Conservation (phyloP, 2,888 invertebrate genomes). For the Helobdella robusta region DNA sequence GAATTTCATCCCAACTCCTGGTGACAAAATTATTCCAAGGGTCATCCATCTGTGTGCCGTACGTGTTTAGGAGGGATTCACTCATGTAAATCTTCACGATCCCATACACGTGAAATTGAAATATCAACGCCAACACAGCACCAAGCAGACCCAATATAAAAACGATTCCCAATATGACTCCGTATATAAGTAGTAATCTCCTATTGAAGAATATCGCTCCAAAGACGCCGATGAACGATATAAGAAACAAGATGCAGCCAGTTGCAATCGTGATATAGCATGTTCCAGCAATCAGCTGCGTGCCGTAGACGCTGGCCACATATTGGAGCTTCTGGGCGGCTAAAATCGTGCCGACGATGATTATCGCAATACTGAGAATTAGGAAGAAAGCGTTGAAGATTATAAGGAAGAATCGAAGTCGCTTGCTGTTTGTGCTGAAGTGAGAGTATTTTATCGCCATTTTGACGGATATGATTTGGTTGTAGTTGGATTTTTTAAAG, state of each 20-base stretch:
- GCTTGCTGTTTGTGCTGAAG: conserved; percentile 6
- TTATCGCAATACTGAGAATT: conserved; percentile 20
- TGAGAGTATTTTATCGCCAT: conserved; percentile 17
- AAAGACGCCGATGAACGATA: conserved; percentile 26
- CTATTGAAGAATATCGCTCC: conserved; percentile 21
- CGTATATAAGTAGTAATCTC: conserved; percentile 23
- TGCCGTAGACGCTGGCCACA: conserved; percentile 22
- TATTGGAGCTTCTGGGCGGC: conserved; percentile 23
- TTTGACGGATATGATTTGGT: too few relatives aligned
- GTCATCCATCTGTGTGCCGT: conserved; percentile 28
- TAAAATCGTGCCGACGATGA: conserved; percentile 21
- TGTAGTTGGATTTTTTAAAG: too few relatives aligned
- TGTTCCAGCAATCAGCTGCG: conserved; percentile 22
- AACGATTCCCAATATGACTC: conserved; percentile 17
- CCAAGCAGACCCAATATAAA: conserved; percentile 24
- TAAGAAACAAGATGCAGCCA: conserved; percentile 23
- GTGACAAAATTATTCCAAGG: conserved; percentile 27
- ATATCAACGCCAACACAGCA: conserved; percentile 21
- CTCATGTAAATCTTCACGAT: conserved; percentile 27
- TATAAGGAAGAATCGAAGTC: conserved; percentile 5
- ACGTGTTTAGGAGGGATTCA: conserved; percentile 26
- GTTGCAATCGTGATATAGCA: conserved; percentile 26
- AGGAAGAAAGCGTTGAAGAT: conserved; percentile 14
- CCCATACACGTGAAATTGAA: conserved; percentile 20
- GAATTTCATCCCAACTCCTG: conserved; percentile 29